Base-by-base conservation (phyloP, 2,888 invertebrate species). In the Pachymerium ferrugineum region DNA sequence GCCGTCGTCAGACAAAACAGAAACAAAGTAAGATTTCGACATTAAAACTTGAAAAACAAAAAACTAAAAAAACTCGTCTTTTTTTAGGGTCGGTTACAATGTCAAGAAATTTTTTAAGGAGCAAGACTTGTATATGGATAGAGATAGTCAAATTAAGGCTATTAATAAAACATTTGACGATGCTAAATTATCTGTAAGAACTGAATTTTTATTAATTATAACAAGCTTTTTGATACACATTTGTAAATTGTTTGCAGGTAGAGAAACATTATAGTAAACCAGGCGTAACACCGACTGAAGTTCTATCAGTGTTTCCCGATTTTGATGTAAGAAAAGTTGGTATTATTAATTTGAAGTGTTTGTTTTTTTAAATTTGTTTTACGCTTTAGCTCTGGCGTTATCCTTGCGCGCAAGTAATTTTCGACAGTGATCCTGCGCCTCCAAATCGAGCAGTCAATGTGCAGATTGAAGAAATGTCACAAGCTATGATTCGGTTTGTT, bases 151-250 rank as follows among this genome's bases (percentile, higher is more conserved):
- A 85, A 94, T 99, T 79, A 91, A 90, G 80, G 97, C 97, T 38
- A 99, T 99, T 79, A 94, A 97, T 79, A 95, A 94, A 82, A 98
- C 98, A 5, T 99, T 99, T 84, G 90, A 91, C 69, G 96, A 96
- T 80, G 90, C 94, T 38, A 93, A 90, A 83, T 87, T 86, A 77
- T 86, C 90, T 1, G 78, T 79, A 16, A 14, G 38, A 25, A 19
- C 5, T 16, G 5, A 25, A 28, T 19, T 19, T 67, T 3, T 25
- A 16, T 28, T 28, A 22, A 0, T 25, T 70, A 16, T 12, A 6
- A 54, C 5, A 70, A 1, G 22, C 19, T 31, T 29, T 25, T 19
- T 68, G 12, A 29, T 28, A 29, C n/a, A n/a, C 14, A 12, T 70
- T 30, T 28, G 19, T 73, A n/a, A n/a, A n/a, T n/a, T n/a, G 31